Evolutionary conservation across 30 jellyfish, hydroid and myxozoan genomes (phyloP).

Genomic region (Turritopsis rubra): DNA sequence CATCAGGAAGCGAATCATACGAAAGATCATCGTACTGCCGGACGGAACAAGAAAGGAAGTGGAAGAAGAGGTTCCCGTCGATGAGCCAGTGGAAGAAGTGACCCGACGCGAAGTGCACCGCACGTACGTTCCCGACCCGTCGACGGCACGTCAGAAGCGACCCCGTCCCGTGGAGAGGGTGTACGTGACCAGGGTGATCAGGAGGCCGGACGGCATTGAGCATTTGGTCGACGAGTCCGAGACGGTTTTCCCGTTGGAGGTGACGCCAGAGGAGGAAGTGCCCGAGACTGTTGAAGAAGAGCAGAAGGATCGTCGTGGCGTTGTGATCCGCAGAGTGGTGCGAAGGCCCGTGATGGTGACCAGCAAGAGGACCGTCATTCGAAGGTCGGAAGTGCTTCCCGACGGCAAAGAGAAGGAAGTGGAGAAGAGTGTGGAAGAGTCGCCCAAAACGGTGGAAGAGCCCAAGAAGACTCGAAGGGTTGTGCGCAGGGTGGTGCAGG

Average conservation of each 20-base stretch:
- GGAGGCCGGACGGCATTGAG: constrained; percentile 72
- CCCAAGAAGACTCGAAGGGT: constrained; percentile 26
- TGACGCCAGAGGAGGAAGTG: constrained; percentile 42
- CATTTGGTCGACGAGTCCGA: constrained; percentile 62
- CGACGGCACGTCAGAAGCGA: constrained; percentile 6
- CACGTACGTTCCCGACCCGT: constrained; percentile 1
- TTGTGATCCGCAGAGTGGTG: constrained; percentile 38
- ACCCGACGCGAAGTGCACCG: constrained; percentile 17
- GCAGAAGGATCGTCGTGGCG: constrained; percentile 22
- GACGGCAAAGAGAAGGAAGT: constrained; percentile 61
- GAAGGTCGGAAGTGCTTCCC: constrained; percentile 55
- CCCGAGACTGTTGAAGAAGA: constrained; percentile 22
- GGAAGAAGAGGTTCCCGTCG: constrained; percentile 66
- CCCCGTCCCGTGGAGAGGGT: constrained; percentile 72
- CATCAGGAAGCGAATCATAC: constrained; percentile 39
- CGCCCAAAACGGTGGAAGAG: constrained; percentile 36
- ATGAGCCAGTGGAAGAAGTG: constrained; percentile 18
- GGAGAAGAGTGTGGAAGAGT: constrained; percentile 33
- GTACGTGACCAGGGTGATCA: constrained; percentile 52
- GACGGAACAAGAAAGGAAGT: constrained; percentile 57
- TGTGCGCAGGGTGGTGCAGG: constrained; percentile 28
- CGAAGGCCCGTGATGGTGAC: constrained; percentile 47
- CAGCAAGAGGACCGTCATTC: constrained; percentile 39
- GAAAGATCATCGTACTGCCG: constrained; percentile 40
- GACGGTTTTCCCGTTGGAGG: constrained; percentile 56